Base-by-base conservation (phyloP, 35 echinoderm and acorn worm species). In the Eucidaris tribuloides region DNA sequence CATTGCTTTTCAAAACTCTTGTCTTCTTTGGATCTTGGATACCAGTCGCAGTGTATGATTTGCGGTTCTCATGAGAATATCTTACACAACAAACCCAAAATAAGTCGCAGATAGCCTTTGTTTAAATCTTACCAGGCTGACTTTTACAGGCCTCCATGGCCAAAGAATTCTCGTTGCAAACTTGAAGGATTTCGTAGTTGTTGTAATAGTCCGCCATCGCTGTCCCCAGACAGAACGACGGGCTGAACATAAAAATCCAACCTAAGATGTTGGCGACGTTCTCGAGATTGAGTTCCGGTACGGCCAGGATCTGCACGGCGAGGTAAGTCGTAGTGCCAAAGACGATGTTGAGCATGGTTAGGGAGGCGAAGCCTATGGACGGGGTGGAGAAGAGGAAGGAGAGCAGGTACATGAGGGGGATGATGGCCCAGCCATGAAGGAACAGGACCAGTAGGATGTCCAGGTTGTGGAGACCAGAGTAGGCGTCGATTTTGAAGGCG, bases 301-400 rank as follows among this genome's bases (percentile, higher is more conserved):
- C 61, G 3, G 79, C 57, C 9, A 99, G 62, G 30, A 99, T 89
- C 45, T 93, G 82, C 58, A 99, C 90, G 4, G 90, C 90, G 42
- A 99, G 71, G 54, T 90, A 99, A 0, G 90, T 59, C 5, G 86
- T 85, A 2, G 87, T 76, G 13, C 95, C 95, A 39, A 92, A 90
- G 37, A 99, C 70, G 41, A 99, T 91, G 56, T 99, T 99, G 81
- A 99, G 90, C 58, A 99, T 93, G 19, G 95, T 89, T 60, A 99
- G 80, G 36, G 81, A 78, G 44, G 93, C 95, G 63, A 99, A 99
- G 1, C 89, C 95, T 2, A 80, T 93, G 20, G 95, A 92, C 0
- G 95, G 90, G 1, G 89, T 83, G 4, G 65, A 42, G 60, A 99
- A 99, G 78, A 99, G 82, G 70, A 87, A 99, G 0, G 95, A 93